Evolutionary conservation across 2,888 invertebrate species (phyloP).

Genomic region (Gisinianus flammeolus): DNA sequence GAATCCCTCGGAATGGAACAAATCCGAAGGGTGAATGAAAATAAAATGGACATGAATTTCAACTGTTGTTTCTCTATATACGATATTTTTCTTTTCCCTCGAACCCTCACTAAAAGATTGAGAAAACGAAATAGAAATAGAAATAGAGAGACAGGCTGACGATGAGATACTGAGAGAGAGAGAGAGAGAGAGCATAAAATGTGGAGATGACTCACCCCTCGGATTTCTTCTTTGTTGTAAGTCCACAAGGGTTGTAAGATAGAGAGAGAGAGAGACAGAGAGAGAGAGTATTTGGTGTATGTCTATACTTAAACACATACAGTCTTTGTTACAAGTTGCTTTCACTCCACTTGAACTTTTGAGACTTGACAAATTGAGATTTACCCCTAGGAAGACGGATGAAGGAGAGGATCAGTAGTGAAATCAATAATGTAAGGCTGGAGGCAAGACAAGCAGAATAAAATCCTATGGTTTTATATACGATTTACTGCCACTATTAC

Average conservation of each 20-base stretch:
- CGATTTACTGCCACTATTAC: not conserved
- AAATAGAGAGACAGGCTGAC: not conserved
- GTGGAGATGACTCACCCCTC: constrained; percentile 17
- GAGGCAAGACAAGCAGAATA: not conserved
- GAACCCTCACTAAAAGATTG: not conserved
- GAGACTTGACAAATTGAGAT: constrained; percentile 41
- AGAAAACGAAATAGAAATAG: not conserved
- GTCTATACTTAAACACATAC: no score
- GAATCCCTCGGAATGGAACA: no score
- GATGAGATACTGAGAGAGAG: not conserved
- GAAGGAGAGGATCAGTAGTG: constrained; percentile 28
- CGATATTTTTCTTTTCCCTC: not conserved
- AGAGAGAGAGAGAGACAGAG: no score
- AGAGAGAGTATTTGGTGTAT: no score
- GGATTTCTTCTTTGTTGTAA: not conserved
- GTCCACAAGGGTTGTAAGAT: constrained; percentile 6
- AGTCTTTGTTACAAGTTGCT: constrained; percentile 15
- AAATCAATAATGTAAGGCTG: constrained; percentile 33
- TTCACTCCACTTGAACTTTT: constrained; percentile 37
- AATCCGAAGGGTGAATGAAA: not conserved
- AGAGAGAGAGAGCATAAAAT: no score
- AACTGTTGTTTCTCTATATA: constrained; percentile 12
- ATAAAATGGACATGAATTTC: constrained; percentile 11
- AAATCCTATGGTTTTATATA: not conserved
- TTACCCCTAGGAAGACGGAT: constrained; percentile 33